Conservation (phyloP, 2,797 vertebrate genomes). For the Acanthurus leucopareius region DNA sequence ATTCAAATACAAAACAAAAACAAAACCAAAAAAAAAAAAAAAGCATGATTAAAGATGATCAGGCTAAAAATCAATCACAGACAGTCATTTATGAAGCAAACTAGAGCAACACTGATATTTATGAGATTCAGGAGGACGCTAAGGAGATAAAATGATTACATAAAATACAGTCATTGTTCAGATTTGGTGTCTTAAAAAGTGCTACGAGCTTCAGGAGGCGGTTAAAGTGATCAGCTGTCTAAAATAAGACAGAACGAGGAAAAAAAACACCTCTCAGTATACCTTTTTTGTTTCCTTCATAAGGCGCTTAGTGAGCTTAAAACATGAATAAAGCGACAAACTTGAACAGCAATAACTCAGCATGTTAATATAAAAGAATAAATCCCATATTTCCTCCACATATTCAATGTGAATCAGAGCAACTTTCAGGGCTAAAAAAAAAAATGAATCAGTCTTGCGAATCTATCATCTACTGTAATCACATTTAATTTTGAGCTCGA, state of each 20-base stretch:
- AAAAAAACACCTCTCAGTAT: conserved; percentile 40
- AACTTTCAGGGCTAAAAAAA: conserved; percentile 77
- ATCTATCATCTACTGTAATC: conserved; percentile 50
- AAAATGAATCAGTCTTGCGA: conserved; percentile 34
- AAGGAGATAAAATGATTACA: conserved; percentile 61
- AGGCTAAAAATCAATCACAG: conserved; percentile 47
- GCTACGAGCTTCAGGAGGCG: conserved; percentile 71
- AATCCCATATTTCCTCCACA: conserved; percentile 75
- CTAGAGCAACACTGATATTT: conserved; percentile 45
- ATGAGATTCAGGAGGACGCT: neutral
- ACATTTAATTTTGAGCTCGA: conserved; percentile 41
- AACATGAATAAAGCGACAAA: conserved; percentile 51
- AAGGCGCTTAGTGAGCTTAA: conserved; percentile 82
- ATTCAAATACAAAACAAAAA: neutral
- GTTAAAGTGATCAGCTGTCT: conserved; percentile 73
- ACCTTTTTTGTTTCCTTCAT: conserved; percentile 63
- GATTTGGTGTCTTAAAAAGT: conserved; percentile 80
- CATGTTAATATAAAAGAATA: conserved; percentile 75
- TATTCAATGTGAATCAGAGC: conserved; percentile 85
- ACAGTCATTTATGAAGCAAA: conserved; percentile 39
- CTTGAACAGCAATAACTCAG: conserved; percentile 53
- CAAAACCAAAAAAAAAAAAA: conserved; percentile 19
- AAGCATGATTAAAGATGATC: conserved; percentile 7
- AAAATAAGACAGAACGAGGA: conserved; percentile 60
- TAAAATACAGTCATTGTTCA: conserved; percentile 67